Percentiles rank a stretch among this genome's conserved stretches.
These are phyloP conservation scores for Garra rufa DNA, from an alignment of 2,113 vertebrate genomes.

Conservation along the genomic window DNA sequence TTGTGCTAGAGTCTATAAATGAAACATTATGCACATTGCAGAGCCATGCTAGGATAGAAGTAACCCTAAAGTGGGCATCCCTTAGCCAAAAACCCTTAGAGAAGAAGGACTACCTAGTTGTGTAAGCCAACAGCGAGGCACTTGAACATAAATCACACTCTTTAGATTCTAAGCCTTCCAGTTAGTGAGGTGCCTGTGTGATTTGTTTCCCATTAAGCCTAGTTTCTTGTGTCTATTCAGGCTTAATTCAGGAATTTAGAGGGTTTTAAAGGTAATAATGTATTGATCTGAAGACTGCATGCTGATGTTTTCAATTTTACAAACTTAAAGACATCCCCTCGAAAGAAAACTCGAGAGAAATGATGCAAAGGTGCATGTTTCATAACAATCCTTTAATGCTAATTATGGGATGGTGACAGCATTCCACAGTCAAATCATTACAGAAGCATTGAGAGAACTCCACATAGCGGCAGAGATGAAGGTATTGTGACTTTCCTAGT, in stretches of 20 bases:
- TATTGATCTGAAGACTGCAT: conserved; percentile 43
- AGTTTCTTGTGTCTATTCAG: conserved; percentile 2
- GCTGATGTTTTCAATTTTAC: conserved; percentile 44
- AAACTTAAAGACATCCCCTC: conserved; percentile 38
- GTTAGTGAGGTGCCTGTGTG: conserved; percentile 5
- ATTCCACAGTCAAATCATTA: conserved; percentile 41
- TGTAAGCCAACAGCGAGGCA: neutral
- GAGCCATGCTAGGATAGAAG: neutral
- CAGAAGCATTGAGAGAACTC: conserved; percentile 21
- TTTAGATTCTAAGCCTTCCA: conserved; percentile 12
- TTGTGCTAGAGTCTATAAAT: conserved; percentile 43
- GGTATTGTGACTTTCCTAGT: conserved; percentile 51
- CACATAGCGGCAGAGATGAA: conserved; percentile 48
- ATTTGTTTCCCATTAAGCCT: conserved; percentile 24
- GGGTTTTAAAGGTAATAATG: conserved; percentile 43
- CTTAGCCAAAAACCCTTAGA: neutral
- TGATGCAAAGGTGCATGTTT: neutral
- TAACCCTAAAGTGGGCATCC: neutral
- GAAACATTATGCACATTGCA: conserved; percentile 11
- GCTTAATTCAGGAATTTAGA: conserved; percentile 31
- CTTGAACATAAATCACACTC: conserved; percentile 16
- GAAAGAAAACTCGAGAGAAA: neutral
- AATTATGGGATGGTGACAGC: conserved; percentile 18
- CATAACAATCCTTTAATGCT: conserved; percentile 1
- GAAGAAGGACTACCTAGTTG: neutral